Evolutionary conservation across 2,888 invertebrate species (phyloP).

Genomic region (Eupithecia subumbrata): DNA sequence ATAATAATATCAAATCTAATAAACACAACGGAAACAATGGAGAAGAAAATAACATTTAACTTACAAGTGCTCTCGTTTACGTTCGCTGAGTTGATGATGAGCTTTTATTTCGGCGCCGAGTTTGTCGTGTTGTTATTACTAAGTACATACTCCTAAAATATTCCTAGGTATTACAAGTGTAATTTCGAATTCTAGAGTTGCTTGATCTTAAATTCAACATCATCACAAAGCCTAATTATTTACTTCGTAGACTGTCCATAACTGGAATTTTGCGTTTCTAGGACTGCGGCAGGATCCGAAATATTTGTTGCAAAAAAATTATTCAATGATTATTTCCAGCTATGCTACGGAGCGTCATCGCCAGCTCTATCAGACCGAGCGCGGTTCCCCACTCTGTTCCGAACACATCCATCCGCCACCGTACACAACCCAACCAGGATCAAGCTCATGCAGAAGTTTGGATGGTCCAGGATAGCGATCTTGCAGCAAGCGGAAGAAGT

Average conservation of each 20-base stretch:
- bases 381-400: constrained; percentile 98
- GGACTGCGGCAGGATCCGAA: neutral
- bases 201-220: no score
- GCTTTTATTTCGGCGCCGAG: constrained; percentile 5
- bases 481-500: constrained; percentile 99
- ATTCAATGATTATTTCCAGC: constrained; percentile 78
- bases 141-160: neutral
- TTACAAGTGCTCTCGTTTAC: constrained; percentile 7
- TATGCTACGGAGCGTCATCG: constrained; percentile 99
- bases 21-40: neutral
- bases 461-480: constrained; percentile 98
- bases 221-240: neutral
- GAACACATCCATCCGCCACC: constrained; percentile 99
- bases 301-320: neutral
- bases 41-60: constrained; percentile 13
- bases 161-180: neutral
- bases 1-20: neutral
- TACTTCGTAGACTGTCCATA: neutral
- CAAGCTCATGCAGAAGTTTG: constrained; percentile 97
- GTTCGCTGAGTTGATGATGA: constrained; percentile 1
- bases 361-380: constrained; percentile 98
- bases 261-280: neutral
- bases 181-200: no score
- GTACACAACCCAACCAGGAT: constrained; percentile 99
- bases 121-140: neutral